These are phyloP conservation scores for Eudemis profundana DNA, from an alignment of 2,888 invertebrate species.

Conservation along the genomic window DNA sequence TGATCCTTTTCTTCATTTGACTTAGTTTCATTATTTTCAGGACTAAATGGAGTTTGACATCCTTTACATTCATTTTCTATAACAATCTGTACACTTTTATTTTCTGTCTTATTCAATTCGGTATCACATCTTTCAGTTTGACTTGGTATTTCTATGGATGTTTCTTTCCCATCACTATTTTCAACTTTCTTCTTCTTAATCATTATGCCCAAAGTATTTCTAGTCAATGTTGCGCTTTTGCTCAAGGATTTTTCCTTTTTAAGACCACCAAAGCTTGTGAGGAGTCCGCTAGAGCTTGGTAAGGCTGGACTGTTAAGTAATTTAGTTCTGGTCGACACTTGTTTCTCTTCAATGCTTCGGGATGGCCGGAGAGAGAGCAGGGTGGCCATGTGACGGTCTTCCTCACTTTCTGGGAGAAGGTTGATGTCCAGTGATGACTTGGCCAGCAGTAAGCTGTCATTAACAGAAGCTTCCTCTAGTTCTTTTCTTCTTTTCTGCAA, in stretches of 20 bases:
- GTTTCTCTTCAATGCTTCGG: slow-evolving; percentile 86
- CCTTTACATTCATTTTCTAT: neutral
- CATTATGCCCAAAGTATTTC: slow-evolving; percentile 74
- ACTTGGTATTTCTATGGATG: neutral
- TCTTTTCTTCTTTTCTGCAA: slow-evolving; percentile 89
- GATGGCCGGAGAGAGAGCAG: slow-evolving; percentile 89
- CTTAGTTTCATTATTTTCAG: neutral
- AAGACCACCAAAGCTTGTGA: slow-evolving; percentile 82
- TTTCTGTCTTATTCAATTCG: slow-evolving; percentile 5
- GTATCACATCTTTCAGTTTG: slow-evolving; percentile 30
- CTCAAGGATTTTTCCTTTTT: slow-evolving; percentile 84
- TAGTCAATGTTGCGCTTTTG: slow-evolving; percentile 63
- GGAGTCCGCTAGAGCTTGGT: slow-evolving; percentile 80
- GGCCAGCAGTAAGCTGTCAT: slow-evolving; percentile 89
- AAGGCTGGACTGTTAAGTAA: slow-evolving; percentile 84
- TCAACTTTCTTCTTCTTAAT: slow-evolving; percentile 62
- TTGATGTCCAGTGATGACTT: slow-evolving; percentile 92
- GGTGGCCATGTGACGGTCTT: slow-evolving; percentile 92
- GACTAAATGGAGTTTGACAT: neutral
- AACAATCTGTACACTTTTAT: slow-evolving; percentile 5
- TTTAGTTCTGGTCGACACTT: slow-evolving; percentile 75
- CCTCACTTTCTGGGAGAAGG: slow-evolving; percentile 91
- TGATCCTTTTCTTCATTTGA: slow-evolving; percentile 17
- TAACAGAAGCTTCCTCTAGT: slow-evolving; percentile 87
- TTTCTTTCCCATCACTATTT: neutral